These are phyloP conservation scores for Schizopygopsis pylzovi DNA, from an alignment of 2,797 vertebrate species.

Conservation along the genomic window DNA sequence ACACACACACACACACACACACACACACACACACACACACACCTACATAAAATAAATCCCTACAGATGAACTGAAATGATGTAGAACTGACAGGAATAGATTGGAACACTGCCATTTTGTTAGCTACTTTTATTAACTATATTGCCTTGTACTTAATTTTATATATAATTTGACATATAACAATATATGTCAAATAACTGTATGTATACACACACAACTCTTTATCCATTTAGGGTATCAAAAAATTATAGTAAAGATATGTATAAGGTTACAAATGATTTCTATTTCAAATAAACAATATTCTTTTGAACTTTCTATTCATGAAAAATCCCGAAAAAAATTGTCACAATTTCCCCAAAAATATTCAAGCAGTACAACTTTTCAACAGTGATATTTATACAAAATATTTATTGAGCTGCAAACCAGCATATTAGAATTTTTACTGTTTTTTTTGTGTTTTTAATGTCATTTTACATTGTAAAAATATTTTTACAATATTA, in stretches of 20 bases:
- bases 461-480: not conserved
- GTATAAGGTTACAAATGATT: not conserved
- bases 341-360: too few relatives aligned
- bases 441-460: too few relatives aligned
- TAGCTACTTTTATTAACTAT: not conserved
- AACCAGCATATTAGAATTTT: not conserved
- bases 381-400: too few relatives aligned
- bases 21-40: not conserved
- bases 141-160: not conserved
- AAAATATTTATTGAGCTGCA: not conserved
- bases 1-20: not conserved
- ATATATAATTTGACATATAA: not conserved
- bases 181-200: not conserved
- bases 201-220: not conserved
- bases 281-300: not conserved
- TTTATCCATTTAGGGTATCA: not conserved
- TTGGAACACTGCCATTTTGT: constrained; percentile 10
- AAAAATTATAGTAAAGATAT: not conserved
- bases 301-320: too few relatives aligned
- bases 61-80: constrained; percentile 8
- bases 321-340: too few relatives aligned
- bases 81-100: constrained; percentile 29
- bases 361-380: too few relatives aligned
- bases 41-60: constrained; percentile 20
- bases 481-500: not conserved